Evolutionary conservation across 2,797 vertebrate genomes (phyloP), one percentile per base, ranked within the genome.

Genomic region (Coccyzus lansbergi): DNA sequence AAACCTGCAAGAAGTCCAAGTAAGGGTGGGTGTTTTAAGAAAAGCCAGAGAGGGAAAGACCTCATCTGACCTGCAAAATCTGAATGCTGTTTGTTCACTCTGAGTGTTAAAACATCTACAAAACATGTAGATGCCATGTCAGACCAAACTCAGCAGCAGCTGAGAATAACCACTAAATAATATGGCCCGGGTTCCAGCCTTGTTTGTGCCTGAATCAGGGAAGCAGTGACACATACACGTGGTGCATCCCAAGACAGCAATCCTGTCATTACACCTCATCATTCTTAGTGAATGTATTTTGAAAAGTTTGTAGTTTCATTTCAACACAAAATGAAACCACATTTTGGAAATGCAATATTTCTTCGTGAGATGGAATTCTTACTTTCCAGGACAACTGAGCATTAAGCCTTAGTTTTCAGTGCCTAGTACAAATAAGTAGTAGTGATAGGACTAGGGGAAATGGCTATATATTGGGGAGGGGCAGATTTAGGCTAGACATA

Each of bases 41-140:
- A 87, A 91, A 95, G 34, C 40, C 69, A 55, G 53, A 80, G 69
- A 80, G 16, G 59, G 65, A 81, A 90, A 83, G 76, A 86, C 89
- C 89, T 96, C 65, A 77, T 81, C 65, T 78, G 91, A 96, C 91
- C 94, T 36, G 20, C 46, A 76, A 75, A 88, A 65, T 69, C 53
- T 55, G 58, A 80, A 33, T 36, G 51, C 24, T 69, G 51, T 53
- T 72, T 64, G 33, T 62, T 70, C 56, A 59, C 20, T 15, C 5
- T 6, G 29, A 70, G 34, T 36, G 29, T 24, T 58, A 77, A 80
- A 85, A 55, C 49, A 38, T 38, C 38, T 38, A 38, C 38, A 12
- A 38, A 38, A 38, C 12, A 31, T 49, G 11, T 70, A 81, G 64
- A 44, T 40, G 34, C 38, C 1, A 0, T 55, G 40, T 38, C 72